Evolutionary conservation across 2,113 vertebrate species (phyloP), one percentile per base, ranked within the genome.

Genomic region (Mellivora capensis): DNA sequence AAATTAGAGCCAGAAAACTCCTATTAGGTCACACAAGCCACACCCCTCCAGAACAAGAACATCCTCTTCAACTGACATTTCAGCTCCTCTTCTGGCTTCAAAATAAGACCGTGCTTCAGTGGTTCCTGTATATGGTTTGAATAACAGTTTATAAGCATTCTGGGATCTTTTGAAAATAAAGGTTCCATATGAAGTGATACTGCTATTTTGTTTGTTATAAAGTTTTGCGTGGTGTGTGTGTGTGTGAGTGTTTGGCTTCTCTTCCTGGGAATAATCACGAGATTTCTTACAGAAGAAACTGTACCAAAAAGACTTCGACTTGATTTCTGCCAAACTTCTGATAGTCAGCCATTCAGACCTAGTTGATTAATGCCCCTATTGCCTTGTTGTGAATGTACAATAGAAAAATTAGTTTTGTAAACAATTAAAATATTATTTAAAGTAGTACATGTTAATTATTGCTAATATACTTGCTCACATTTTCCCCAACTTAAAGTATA

Each of bases 381-480:
- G 17, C 5, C 39, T 34, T 27, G 87, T 20, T 96, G 9, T 59
- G 72, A 83, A 72, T 94, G 21, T 44, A 20, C 5, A 74, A 81
- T 79, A 42, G 29, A 74, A 87, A 79, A 47, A 64, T 67, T 71
- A 84, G 7, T 20, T 96, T 90, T 90, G 31, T 82, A 96, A 95
- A 76, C 3, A 91, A 90, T 20, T 61, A 91, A 92, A 91, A 81
- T 81, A 76, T 49, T 64, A 74, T 79, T 97, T 93, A 76, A 54
- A 92, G 86, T 18, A 44, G 37, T 81, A 90, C 29, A 42, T 93
- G 74, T 91, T 93, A 87, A 79, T 80, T 97, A 95, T 96, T 97
- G 94, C 59, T 97, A 98, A 97, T 98, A 97, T 91, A 67, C 93
- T 96, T 96, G 82, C 77, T 98, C 96, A 96, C 57, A 6, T 91